These are phyloP conservation scores for Ahaetulla prasina DNA, from an alignment of 2,113 vertebrate species.

Conservation along the genomic window DNA sequence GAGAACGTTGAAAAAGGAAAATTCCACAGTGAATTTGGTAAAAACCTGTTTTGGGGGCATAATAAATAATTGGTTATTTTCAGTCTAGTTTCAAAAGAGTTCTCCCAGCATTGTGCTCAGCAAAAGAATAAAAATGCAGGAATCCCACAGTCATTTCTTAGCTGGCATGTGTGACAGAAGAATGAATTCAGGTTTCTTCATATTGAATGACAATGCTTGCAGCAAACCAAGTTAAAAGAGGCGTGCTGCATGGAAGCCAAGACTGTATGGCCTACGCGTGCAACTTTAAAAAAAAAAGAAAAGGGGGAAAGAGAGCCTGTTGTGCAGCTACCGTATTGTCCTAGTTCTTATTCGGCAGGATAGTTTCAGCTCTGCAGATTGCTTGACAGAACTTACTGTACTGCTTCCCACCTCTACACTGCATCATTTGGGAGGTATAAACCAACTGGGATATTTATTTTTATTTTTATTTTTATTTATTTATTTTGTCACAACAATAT, in stretches of 20 bases:
- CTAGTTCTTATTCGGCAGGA: neutral
- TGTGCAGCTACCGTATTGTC: neutral
- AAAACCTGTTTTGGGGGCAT: constrained; percentile 16
- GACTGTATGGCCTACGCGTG: neutral
- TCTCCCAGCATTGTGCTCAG: constrained; percentile 2
- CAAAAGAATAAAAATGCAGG: neutral
- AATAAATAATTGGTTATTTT: constrained; percentile 20
- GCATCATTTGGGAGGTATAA: neutral
- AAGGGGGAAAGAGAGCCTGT: neutral
- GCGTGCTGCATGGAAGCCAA: neutral
- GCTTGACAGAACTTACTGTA: neutral
- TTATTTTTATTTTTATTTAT: no score
- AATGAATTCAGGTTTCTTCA: neutral
- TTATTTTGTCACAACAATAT: no score
- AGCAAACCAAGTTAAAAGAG: neutral
- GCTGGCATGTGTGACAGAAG: neutral
- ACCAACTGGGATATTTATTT: neutral
- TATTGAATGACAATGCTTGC: neutral
- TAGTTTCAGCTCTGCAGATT: neutral
- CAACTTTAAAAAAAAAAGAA: neutral
- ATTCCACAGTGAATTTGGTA: neutral
- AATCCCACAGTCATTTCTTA: neutral
- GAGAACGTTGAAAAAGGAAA: constrained; percentile 2
- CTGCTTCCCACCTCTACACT: neutral
- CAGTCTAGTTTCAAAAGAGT: neutral